These are phyloP conservation scores for Endomychus coccineus DNA, from an alignment of 2,888 invertebrate genomes.

Conservation along the genomic window DNA sequence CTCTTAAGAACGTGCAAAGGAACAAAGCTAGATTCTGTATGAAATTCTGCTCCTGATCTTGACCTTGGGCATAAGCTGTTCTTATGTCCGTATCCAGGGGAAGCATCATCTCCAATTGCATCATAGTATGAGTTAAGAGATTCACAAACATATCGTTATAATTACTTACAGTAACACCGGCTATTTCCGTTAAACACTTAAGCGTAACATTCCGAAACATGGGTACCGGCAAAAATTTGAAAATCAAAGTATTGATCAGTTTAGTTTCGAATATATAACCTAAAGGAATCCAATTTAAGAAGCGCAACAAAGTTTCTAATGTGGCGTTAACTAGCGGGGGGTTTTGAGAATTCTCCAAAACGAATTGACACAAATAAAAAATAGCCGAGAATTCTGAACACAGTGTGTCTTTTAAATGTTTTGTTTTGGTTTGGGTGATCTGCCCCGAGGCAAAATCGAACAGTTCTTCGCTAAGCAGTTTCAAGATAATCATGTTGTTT, in stretches of 20 bases:
- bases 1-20: conserved; percentile 92
- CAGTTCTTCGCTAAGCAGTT: conserved; percentile 95
- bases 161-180: conserved; percentile 78
- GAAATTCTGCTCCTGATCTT: conserved; percentile 97
- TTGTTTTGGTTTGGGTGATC: conserved; percentile 98
- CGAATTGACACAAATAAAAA: conserved; percentile 95
- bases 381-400: conserved; percentile 98
- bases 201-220: conserved; percentile 83
- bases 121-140: conserved; percentile 87
- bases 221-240: conserved; percentile 95
- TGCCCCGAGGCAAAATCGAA: conserved; percentile 98
- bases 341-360: conserved; percentile 96
- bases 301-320: conserved; percentile 89
- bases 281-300: conserved; percentile 99
- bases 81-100: conserved; percentile 87
- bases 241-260: conserved; percentile 86
- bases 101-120: conserved; percentile 85
- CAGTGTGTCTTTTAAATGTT: conserved; percentile 99
- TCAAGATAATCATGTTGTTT: conserved; percentile 98
- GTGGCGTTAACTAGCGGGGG: conserved; percentile 93
- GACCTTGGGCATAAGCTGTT: conserved; percentile 87
- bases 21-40: conserved; percentile 98
- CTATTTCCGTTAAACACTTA: conserved; percentile 97
- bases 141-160: conserved; percentile 91
- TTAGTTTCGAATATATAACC: conserved; percentile 99